A percentile compares a stretch with the other conserved stretches of the same genome.
Conservation (phyloP, 2,888 invertebrate species). For the Cyaniris semiargus region DNA sequence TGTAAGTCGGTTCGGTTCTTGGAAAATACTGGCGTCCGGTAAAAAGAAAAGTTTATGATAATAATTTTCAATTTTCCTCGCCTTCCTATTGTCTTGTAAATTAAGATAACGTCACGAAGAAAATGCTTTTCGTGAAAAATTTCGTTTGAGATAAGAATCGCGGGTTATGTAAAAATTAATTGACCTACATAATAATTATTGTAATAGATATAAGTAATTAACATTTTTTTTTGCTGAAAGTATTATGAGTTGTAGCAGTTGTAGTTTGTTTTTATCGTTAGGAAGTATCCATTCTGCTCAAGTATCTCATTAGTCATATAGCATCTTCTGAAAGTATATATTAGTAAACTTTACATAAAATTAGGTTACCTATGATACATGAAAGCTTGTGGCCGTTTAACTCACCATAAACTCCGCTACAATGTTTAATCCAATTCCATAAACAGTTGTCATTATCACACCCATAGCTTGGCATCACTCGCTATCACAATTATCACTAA, state of each 20-base stretch:
- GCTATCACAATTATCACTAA: conserved; percentile 69
- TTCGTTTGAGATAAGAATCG: not conserved
- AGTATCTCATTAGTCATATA: too few species aligned
- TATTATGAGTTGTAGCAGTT: not conserved
- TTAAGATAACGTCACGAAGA: conserved; percentile 8
- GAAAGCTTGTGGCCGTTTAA: conserved; percentile 31
- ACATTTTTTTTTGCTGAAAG: not conserved
- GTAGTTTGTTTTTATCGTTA: not conserved
- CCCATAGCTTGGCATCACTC: conserved; percentile 68
- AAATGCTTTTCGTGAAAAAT: not conserved
- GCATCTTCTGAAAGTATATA: not conserved
- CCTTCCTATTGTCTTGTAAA: not conserved
- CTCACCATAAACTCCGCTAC: conserved; percentile 65
- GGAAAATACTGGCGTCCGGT: not conserved
- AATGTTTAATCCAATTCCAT: conserved; percentile 72
- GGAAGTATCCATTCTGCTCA: not conserved
- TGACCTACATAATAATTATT: not conserved
- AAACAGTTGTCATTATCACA: conserved; percentile 71
- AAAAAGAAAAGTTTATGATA: not conserved
- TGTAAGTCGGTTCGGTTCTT: not conserved
- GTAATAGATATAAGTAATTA: not conserved
- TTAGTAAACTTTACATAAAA: not conserved
- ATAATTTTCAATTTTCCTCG: not conserved
- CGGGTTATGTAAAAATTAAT: not conserved
- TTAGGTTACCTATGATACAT: not conserved